Conservation (phyloP, 2,113 vertebrate genomes). For the Archocentrus centrarchus region DNA sequence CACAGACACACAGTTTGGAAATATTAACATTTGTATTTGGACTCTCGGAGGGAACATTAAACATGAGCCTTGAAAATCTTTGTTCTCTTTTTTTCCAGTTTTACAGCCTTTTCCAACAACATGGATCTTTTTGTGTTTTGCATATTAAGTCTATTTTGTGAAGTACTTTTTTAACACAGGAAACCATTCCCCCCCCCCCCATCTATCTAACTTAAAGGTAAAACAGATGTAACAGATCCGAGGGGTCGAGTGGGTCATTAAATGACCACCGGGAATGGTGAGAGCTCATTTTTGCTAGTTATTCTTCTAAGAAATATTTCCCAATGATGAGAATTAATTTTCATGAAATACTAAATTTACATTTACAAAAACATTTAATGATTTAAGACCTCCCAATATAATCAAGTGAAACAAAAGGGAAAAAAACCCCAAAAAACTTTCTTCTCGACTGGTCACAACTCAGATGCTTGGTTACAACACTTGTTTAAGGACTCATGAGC, state of each 20-base stretch:
- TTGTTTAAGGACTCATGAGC: background rate
- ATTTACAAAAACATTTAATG: background rate
- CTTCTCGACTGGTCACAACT: no score
- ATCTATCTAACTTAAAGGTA: background rate
- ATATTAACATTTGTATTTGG: background rate
- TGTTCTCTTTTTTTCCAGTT: no score
- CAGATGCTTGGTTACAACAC: background rate
- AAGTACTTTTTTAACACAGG: background rate
- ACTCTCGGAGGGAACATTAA: background rate
- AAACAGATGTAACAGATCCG: background rate
- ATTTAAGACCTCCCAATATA: background rate
- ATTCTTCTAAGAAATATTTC: background rate
- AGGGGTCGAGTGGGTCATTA: background rate
- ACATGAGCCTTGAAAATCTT: background rate
- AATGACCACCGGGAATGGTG: background rate
- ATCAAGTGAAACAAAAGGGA: no score
- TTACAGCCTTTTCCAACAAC: no score
- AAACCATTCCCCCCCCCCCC: background rate
- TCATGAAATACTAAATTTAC: background rate
- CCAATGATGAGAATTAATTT: background rate
- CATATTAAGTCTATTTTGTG: no score
- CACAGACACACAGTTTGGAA: constrained; percentile 1
- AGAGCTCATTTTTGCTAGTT: background rate
- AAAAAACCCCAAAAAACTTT: no score
- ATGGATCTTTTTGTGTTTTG: no score